A percentile compares a stretch with the other conserved stretches of the same genome.
Conservation (phyloP, 2,888 invertebrate species). For the Ceriagrion tenellum region DNA sequence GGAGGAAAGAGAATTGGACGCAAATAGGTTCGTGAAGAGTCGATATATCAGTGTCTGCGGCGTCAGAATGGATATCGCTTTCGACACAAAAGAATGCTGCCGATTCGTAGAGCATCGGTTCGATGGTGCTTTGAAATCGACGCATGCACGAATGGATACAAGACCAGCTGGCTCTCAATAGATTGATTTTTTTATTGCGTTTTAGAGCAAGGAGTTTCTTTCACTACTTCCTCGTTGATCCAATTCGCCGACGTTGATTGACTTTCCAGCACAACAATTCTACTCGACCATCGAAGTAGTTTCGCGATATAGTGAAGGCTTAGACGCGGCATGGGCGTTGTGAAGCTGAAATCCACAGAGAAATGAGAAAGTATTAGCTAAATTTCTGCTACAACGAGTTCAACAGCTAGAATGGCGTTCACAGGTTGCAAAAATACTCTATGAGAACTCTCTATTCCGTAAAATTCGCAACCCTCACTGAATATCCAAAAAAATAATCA, state of each 20-base stretch:
- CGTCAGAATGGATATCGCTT: not conserved
- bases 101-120: not conserved
- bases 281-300: not conserved
- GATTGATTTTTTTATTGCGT: not conserved
- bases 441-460: too few relatives aligned
- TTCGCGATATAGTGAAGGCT: not conserved
- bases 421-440: too few relatives aligned
- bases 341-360: not conserved
- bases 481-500: too few relatives aligned
- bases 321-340: not conserved
- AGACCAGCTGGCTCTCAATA: not conserved
- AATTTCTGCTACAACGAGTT: too few relatives aligned
- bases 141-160: not conserved
- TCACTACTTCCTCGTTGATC: not conserved
- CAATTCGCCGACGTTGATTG: not conserved
- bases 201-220: not conserved
- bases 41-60: not conserved
- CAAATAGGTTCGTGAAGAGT: conserved; percentile 14
- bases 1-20: not conserved
- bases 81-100: not conserved
- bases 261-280: not conserved
- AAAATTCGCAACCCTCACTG: too few relatives aligned
- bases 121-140: not conserved
- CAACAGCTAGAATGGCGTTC: too few relatives aligned
- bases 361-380: too few relatives aligned